phyloP scores from a whole-genome alignment of 1,140 invertebrate species.

The Drosophila eugracilis region DNA sequence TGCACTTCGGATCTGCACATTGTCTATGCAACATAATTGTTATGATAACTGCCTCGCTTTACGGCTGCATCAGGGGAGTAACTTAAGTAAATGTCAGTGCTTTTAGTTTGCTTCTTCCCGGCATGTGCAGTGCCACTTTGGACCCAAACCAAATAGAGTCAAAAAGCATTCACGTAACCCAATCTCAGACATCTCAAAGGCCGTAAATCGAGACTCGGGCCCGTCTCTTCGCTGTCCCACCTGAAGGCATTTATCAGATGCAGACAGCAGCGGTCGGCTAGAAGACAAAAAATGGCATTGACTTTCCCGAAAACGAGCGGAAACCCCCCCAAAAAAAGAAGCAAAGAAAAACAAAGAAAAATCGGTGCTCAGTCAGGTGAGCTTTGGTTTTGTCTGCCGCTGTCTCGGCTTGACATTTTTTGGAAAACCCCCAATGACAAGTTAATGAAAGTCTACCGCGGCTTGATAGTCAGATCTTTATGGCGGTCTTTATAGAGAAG shows the following conservation, averaged over 20 bases:
- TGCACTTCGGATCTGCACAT: slow-evolving; percentile 48
- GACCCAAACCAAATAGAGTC: not conserved
- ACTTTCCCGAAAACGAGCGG: slow-evolving; percentile 31
- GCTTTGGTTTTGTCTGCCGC: slow-evolving; percentile 59
- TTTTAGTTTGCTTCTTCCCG: slow-evolving; percentile 8
- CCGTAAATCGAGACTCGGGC: slow-evolving; percentile 65
- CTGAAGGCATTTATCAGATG: slow-evolving; percentile 76
- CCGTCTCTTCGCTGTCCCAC: slow-evolving; percentile 29
- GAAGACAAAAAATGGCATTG: slow-evolving; percentile 37
- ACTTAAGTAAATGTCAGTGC: slow-evolving; percentile 71
- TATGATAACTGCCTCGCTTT: slow-evolving; percentile 75
- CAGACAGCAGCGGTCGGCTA: slow-evolving; percentile 49
- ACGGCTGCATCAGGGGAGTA: slow-evolving; percentile 51
- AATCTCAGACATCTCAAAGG: slow-evolving; percentile 61
- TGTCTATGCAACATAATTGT: slow-evolving; percentile 78
- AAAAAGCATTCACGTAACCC: slow-evolving; percentile 2
- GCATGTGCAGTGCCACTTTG: slow-evolving; percentile 30
- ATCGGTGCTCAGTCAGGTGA: slow-evolving; percentile 45
- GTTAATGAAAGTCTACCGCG: slow-evolving; percentile 73
- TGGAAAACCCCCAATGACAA: slow-evolving; percentile 62
- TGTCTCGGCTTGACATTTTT: slow-evolving; percentile 63
- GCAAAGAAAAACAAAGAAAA: too few species aligned
- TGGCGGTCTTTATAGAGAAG: not conserved
- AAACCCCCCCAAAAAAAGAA: slow-evolving; percentile 21
- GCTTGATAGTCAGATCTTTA: slow-evolving; percentile 29